Evolutionary conservation across 64 coral and sea anemone species (phyloP), one percentile per base, ranked within the genome.

Genomic region (Stylophora pistillata): DNA sequence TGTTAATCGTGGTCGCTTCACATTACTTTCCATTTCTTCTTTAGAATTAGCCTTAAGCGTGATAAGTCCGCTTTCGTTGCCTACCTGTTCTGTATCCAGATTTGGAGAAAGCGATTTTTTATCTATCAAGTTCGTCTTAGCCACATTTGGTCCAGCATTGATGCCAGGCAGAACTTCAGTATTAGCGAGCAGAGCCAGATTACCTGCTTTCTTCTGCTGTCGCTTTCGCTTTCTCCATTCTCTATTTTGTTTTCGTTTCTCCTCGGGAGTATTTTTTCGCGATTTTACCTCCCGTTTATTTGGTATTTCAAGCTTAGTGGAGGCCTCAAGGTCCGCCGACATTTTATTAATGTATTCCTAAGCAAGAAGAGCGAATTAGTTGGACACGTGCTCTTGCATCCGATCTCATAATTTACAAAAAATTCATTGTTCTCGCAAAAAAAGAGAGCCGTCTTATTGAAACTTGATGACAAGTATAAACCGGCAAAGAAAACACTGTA

Each of bases 221-320:
- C 37, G 37, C 37, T 41, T 41, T 41, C 37, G 37, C 37, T 41
- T 41, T 41, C 37, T 41, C 37, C 37, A 41, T 41, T 41, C 37
- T 41, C 37, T 41, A 41, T 41, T 41, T 41, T 66, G 63, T 25
- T 66, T 66, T 25, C 63, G 63, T 66, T 66, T 66, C 63, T 66
- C 63, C 63, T 66, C 63, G 63, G 63, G 63, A 66, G 63, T 66
- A 66, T 66, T 66, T 66, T 66, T 66, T 66, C n/a, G 63, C 63
- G 63, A 25, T 66, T 41, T 41, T 6, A 41, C 63, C 13, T 66
- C 63, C 63, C 63, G 2, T 66, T 66, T 41, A 41, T 41, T 41
- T 41, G 37, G 37, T 41, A 41, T 41, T 41, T 41, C 37, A 2
- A 41, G 37, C 63, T 66, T 66, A 66, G 2, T 20, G 16, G 63